A percentile compares a stretch with the other conserved stretches of the same genome.
Conservation (phyloP, 2,797 vertebrate species). For the Pempheris klunzingeri region DNA sequence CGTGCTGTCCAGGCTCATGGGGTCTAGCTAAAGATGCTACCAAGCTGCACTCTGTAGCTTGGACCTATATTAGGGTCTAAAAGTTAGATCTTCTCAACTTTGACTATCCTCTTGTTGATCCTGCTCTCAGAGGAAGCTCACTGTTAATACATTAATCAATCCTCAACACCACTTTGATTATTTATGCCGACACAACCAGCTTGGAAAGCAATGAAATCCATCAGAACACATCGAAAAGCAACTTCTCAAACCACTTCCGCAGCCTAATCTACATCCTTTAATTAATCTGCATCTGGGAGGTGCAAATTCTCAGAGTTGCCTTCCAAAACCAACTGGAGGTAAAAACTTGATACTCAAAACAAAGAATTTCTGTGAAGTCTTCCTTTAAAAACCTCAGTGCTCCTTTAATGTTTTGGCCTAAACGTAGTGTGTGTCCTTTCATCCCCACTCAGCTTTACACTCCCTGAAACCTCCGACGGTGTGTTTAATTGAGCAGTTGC, state of each 20-base stretch:
- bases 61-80: not conserved
- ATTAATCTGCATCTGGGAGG: not conserved
- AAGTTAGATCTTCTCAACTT: not conserved
- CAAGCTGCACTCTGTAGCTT: not conserved
- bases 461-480: not conserved
- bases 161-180: no score
- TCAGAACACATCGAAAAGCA: not conserved
- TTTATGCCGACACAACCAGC: no score
- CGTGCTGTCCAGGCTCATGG: not conserved
- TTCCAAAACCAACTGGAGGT: not conserved
- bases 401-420: not conserved
- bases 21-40: not conserved
- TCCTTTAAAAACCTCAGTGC: not conserved
- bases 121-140: not conserved
- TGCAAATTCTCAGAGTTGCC: not conserved
- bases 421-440: not conserved
- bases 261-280: not conserved
- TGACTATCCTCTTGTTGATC: not conserved
- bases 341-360: not conserved
- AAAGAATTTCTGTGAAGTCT: not conserved
- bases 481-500: constrained; percentile 30
- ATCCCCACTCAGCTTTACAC: constrained; percentile 19
- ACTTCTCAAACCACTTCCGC: not conserved
- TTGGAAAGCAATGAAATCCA: not conserved
- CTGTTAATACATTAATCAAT: no score